These are phyloP conservation scores for Ischnura elegans DNA, from an alignment of 2,888 invertebrate genomes.

Conservation along the genomic window DNA sequence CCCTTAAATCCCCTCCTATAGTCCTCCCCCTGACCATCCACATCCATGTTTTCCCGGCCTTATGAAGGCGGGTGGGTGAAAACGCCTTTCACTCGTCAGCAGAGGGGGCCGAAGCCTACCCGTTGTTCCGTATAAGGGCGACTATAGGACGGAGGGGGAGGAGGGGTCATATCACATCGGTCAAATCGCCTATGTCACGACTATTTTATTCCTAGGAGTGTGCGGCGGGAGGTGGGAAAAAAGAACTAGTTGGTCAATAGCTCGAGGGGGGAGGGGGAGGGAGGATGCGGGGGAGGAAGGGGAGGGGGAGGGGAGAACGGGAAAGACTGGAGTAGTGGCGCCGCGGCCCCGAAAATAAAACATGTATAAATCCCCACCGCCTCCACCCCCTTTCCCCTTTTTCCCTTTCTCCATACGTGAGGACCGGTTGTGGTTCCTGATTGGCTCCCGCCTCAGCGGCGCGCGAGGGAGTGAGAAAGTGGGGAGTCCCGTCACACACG, in stretches of 20 bases:
- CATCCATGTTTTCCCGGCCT: constrained; percentile 30
- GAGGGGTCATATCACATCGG: constrained; percentile 65
- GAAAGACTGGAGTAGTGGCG: constrained; percentile 1
- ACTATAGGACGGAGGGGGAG: background rate
- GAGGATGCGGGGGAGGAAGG: background rate
- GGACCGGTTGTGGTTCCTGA: constrained; percentile 65
- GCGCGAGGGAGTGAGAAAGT: constrained; percentile 21
- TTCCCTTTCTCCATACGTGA: background rate
- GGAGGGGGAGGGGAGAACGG: background rate
- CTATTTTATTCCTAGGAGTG: constrained; percentile 36
- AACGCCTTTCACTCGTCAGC: constrained; percentile 65
- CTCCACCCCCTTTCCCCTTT: too few species aligned
- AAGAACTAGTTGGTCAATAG: constrained; percentile 52
- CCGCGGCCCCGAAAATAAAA: constrained; percentile 65
- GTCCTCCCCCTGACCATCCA: background rate
- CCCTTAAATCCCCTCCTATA: too few species aligned
- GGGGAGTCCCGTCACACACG: too few species aligned
- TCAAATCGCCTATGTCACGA: constrained; percentile 63
- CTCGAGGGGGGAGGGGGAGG: background rate
- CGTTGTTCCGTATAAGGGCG: constrained; percentile 57
- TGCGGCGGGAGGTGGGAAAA: constrained; percentile 1
- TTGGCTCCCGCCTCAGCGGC: constrained; percentile 46
- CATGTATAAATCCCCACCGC: background rate
- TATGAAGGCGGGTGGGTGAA: constrained; percentile 51
- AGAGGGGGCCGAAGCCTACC: constrained; percentile 61